Percentiles rank a stretch among this genome's conserved stretches.
phyloP scores from a whole-genome alignment of 2,888 invertebrate species.

The Drosophila recens region DNA sequence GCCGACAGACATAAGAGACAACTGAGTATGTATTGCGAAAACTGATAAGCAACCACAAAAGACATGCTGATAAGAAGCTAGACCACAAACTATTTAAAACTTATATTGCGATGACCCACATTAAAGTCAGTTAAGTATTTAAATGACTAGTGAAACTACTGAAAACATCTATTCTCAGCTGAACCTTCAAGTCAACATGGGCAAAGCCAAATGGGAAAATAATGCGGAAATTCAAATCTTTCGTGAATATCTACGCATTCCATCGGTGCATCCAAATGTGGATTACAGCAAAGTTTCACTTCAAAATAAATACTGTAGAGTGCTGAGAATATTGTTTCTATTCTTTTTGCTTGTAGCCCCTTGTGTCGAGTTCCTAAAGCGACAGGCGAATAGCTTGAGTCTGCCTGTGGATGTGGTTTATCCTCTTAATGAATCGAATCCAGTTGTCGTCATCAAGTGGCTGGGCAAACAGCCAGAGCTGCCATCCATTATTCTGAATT shows the following conservation, averaged over 20 bases:
- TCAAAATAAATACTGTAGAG: background rate
- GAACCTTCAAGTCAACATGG: constrained; percentile 42
- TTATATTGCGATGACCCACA: constrained; percentile 3
- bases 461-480: constrained; percentile 89
- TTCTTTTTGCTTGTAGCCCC: constrained; percentile 86
- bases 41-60: constrained; percentile 12
- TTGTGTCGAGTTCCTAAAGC: constrained; percentile 91
- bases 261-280: constrained; percentile 93
- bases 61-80: constrained; percentile 3
- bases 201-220: constrained; percentile 79
- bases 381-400: constrained; percentile 89
- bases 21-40: background rate
- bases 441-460: constrained; percentile 93
- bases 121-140: background rate
- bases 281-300: constrained; percentile 89
- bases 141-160: background rate
- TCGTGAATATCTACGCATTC: constrained; percentile 92
- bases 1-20: constrained; percentile 1
- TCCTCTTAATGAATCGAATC: constrained; percentile 86
- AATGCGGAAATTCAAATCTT: constrained; percentile 90
- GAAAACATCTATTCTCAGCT: background rate
- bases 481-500: constrained; percentile 91
- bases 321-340: background rate
- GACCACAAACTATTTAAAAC: constrained; percentile 14
- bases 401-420: constrained; percentile 88